Conservation (phyloP, 2,888 invertebrate genomes). For the Diplazon laetatorius region DNA sequence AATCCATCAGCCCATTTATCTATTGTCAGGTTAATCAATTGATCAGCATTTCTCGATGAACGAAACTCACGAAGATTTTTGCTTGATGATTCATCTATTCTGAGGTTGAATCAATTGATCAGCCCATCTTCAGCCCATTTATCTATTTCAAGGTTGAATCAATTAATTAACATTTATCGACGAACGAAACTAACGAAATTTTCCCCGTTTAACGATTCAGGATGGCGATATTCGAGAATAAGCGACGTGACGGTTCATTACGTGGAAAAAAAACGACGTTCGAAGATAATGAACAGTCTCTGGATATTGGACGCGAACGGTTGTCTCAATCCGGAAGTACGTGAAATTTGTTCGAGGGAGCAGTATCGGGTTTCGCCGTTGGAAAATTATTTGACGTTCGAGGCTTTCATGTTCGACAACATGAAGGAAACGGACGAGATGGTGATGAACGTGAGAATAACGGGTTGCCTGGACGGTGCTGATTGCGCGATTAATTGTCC, state of each 20-base stretch:
- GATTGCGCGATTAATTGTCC: slow-evolving; percentile 82
- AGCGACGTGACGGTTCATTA: slow-evolving; percentile 83
- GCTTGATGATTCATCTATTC: no score
- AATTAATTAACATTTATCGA: no score
- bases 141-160: no score
- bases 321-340: slow-evolving; percentile 73
- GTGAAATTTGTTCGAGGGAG: slow-evolving; percentile 72
- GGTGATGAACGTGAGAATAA: slow-evolving; percentile 84
- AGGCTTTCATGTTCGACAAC: slow-evolving; percentile 85
- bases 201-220: no score
- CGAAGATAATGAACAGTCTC: slow-evolving; percentile 73
- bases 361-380: slow-evolving; percentile 76
- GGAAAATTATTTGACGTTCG: slow-evolving; percentile 79
- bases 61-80: no score
- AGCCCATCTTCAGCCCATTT: no score
- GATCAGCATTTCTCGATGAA: no score
- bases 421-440: slow-evolving; percentile 85
- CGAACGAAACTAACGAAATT: no score
- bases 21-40: no score
- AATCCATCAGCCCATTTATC: no score
- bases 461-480: slow-evolving; percentile 84
- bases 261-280: slow-evolving; percentile 68
- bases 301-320: slow-evolving; percentile 75
- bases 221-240: slow-evolving; percentile 84
- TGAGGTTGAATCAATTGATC: no score